Evolutionary conservation across 1,140 invertebrate genomes (phyloP), one percentile per base, ranked within the genome.

Genomic region (Sycophila sp.): DNA sequence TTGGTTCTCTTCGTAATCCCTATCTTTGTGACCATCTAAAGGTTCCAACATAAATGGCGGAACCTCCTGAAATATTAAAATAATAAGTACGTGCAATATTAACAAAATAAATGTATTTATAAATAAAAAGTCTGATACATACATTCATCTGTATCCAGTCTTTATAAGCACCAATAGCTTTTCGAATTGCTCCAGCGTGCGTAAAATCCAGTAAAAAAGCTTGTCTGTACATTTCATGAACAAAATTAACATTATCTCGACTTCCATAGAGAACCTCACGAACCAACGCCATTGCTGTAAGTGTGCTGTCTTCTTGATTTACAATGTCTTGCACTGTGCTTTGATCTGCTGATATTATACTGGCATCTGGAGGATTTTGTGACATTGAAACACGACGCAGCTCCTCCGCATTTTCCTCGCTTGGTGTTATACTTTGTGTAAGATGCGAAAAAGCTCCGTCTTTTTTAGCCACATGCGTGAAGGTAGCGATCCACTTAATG

Each of bases 91-190:
- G 6, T 45, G 17, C n/a, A n/a, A n/a, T 58, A 68, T 55, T 62
- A 42, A 36, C n/a, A 60, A 26, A 13, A 62, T 42, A 22, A 15
- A 60, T 40, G 4, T 19, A 42, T 19, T 62, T 22, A 34, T 32
- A 11, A 30, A 19, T 40, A n/a, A 11, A 66, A 56, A 56, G 19
- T 11, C 13, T 1, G 11, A 26, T 38, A 69, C 86, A 86, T 80
- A 94, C 92, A 87, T 92, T 94, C 89, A 94, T 93, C 86, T 96
- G 94, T 82, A 98, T 97, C 94, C 97, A 97, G 82, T 98, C 96
- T 82, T 96, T 96, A 80, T 98, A 98, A n/a, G 97, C 93, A 60
- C 92, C 90, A 74, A 98, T 96, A 40, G 96, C 95, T 79, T 94
- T 92, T 40, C 95, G 87, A 68, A 97, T 94, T 2, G 96, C 94